phyloP scores from a whole-genome alignment of 1,140 invertebrate genomes.

The Aleiodes sp. region DNA sequence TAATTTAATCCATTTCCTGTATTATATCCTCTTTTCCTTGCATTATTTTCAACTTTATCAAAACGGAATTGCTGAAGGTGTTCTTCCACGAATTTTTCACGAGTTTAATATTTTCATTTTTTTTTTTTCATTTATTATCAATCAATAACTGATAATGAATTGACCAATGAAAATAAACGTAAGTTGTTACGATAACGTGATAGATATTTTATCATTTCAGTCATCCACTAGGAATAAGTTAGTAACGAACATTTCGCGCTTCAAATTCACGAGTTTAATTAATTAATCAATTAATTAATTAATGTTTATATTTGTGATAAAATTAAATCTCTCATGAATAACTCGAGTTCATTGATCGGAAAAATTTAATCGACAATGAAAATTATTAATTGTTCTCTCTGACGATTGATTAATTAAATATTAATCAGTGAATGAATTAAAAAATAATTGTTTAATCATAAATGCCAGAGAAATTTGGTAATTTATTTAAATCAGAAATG shows the following conservation, averaged over 20 bases:
- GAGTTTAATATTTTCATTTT: background rate
- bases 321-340: no score
- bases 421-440: background rate
- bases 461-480: slow-evolving; percentile 8
- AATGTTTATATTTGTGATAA: no score
- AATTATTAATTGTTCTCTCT: background rate
- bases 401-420: background rate
- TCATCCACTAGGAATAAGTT: background rate
- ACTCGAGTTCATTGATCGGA: no score
- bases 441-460: background rate
- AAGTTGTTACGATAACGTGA: slow-evolving; percentile 51
- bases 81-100: slow-evolving; percentile 23
- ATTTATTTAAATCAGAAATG: slow-evolving; percentile 14
- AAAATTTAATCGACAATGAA: no score
- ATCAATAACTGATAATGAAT: slow-evolving; percentile 49
- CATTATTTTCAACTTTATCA: slow-evolving; percentile 27
- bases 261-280: no score
- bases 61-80: slow-evolving; percentile 7
- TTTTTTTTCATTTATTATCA: slow-evolving; percentile 30
- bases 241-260: no score
- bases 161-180: slow-evolving; percentile 46
- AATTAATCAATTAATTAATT: no score
- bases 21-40: background rate
- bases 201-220: slow-evolving; percentile 49
- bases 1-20: no score